These are phyloP conservation scores for Erynnis tages DNA, from an alignment of 2,888 invertebrate species.

Conservation along the genomic window DNA sequence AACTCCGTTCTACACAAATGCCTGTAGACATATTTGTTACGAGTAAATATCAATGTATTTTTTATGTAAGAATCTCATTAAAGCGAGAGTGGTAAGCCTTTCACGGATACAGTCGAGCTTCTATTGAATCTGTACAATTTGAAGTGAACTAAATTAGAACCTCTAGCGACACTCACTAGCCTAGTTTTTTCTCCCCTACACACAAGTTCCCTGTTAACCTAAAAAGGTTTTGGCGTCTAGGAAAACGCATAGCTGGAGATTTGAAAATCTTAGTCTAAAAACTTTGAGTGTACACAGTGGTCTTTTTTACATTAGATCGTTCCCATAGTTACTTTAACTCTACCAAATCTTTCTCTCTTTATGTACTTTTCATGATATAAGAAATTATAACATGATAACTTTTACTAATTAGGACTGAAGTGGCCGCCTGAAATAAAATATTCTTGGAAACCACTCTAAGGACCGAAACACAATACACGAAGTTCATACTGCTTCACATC, in stretches of 20 bases:
- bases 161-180: neutral
- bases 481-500: too few species aligned
- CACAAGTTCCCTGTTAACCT: slow-evolving; percentile 6
- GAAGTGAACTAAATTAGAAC: slow-evolving; percentile 6
- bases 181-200: neutral
- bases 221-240: slow-evolving; percentile 1
- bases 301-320: too few species aligned
- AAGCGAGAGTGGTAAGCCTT: neutral
- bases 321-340: too few species aligned
- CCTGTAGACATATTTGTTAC: slow-evolving; percentile 12
- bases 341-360: too few species aligned
- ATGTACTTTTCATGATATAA: too few species aligned
- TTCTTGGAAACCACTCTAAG: too few species aligned
- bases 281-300: too few species aligned
- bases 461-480: too few species aligned
- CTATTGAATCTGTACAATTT: neutral
- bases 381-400: too few species aligned
- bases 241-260: slow-evolving; percentile 4
- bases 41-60: slow-evolving; percentile 13
- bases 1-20: slow-evolving; percentile 2
- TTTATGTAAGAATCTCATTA: slow-evolving; percentile 16
- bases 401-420: too few species aligned
- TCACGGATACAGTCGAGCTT: neutral
- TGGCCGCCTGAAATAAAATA: too few species aligned
- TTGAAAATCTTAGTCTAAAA: too few species aligned